A percentile compares a stretch with the other conserved stretches of the same genome.
phyloP scores from a whole-genome alignment of 2,888 invertebrate genomes.

The Malthinus flaveolus region DNA sequence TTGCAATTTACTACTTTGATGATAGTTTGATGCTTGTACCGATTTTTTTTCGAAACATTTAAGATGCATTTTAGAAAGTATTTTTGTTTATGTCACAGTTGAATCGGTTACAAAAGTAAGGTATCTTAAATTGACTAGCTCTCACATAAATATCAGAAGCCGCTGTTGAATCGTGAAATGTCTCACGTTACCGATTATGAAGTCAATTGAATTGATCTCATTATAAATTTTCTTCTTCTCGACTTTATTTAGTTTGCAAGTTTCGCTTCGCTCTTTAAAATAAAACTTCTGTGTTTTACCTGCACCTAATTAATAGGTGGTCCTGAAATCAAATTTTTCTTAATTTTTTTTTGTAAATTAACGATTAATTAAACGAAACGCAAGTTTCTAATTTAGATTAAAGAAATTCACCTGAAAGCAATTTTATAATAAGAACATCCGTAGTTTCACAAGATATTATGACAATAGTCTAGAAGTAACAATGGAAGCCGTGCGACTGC shows the following conservation, averaged over 20 bases:
- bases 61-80: conserved; percentile 24
- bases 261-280: background rate
- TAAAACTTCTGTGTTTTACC: background rate
- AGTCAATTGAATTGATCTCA: conserved; percentile 25
- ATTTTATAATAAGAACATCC: conserved; percentile 30
- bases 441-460: conserved; percentile 30
- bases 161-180: conserved; percentile 38
- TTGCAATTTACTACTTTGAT: background rate
- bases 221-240: background rate
- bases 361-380: background rate
- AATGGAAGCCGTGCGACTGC: conserved; percentile 49
- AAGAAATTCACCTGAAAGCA: conserved; percentile 22
- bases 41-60: conserved; percentile 5
- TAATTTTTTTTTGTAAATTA: too few species aligned
- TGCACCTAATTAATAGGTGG: too few species aligned
- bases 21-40: background rate
- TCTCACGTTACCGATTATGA: conserved; percentile 37
- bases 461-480: conserved; percentile 38
- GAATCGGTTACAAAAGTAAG: conserved; percentile 33
- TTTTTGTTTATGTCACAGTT: conserved; percentile 27
- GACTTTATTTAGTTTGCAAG: background rate
- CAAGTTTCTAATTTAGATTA: conserved; percentile 13
- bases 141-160: conserved; percentile 37
- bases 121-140: conserved; percentile 14
- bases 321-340: too few species aligned